Evolutionary conservation across 2,888 invertebrate genomes (phyloP).

Genomic region (Lycophotia porphyrea): DNA sequence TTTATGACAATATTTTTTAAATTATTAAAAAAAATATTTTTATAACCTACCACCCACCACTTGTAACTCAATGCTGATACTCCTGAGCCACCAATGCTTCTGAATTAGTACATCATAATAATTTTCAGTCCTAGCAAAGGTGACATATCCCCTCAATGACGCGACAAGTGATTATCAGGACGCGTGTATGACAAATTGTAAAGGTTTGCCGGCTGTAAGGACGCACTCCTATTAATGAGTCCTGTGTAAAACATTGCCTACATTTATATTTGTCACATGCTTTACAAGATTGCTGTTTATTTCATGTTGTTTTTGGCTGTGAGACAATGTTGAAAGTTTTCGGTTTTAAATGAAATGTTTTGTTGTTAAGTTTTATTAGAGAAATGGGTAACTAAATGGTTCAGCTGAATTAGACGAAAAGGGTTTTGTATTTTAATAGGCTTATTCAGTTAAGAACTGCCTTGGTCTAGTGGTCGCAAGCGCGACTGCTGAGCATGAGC

Average conservation of each 20-base stretch:
- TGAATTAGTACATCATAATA: neutral
- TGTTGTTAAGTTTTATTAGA: neutral
- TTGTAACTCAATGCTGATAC: neutral
- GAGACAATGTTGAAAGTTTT: neutral
- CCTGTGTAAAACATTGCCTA: slow-evolving; percentile 30
- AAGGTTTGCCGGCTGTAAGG: slow-evolving; percentile 20
- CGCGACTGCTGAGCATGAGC: too few relatives aligned
- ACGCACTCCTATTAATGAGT: slow-evolving; percentile 45
- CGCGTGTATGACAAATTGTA: slow-evolving; percentile 36
- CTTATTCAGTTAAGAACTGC: too few relatives aligned
- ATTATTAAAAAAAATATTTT: too few relatives aligned
- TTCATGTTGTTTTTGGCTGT: slow-evolving; percentile 33
- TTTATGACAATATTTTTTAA: too few relatives aligned
- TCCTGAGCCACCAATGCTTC: neutral
- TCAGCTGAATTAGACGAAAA: neutral
- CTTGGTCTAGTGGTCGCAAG: too few relatives aligned
- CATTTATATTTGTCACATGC: slow-evolving; percentile 45
- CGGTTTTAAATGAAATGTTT: slow-evolving; percentile 8
- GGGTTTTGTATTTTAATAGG: neutral
- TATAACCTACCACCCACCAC: neutral
- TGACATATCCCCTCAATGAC: neutral
- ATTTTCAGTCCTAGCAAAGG: neutral
- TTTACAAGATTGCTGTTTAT: slow-evolving; percentile 32
- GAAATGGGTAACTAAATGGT: neutral
- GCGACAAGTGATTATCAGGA: slow-evolving; percentile 20